phyloP scores from a whole-genome alignment of 2,797 vertebrate species.

The Vireo griseus region DNA sequence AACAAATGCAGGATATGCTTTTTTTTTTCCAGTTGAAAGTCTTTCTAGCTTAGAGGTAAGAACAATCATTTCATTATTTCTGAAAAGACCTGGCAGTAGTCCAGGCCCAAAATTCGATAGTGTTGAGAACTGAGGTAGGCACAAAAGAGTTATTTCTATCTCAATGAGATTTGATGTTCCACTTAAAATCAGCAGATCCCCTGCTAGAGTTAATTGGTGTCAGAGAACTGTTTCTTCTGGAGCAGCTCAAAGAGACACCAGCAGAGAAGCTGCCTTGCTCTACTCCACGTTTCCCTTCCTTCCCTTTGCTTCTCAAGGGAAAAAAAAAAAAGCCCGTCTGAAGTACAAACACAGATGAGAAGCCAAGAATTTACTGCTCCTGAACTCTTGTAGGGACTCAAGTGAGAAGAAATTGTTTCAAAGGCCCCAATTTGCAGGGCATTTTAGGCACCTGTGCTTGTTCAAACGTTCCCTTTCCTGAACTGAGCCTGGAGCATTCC shows the following conservation, averaged over 20 bases:
- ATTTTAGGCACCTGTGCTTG: background rate
- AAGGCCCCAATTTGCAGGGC: background rate
- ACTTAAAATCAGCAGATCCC: slow-evolving; percentile 10
- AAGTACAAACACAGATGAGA: background rate
- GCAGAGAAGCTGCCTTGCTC: background rate
- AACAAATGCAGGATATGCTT: background rate
- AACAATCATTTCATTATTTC: slow-evolving; percentile 17
- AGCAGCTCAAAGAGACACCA: background rate
- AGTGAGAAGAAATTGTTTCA: background rate
- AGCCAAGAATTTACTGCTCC: background rate
- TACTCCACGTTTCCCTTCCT: background rate
- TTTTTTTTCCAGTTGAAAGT: background rate
- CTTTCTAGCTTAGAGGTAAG: background rate
- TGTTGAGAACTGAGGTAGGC: background rate
- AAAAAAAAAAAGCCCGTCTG: background rate
- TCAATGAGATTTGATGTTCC: background rate
- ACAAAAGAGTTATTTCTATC: slow-evolving; percentile 21
- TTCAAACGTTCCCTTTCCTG: background rate
- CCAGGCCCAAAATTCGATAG: background rate
- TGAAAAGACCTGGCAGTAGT: slow-evolving; percentile 7
- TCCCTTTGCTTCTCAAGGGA: background rate
- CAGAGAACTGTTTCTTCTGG: background rate
- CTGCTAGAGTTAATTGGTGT: background rate
- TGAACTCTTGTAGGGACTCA: background rate
- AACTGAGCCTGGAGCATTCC: background rate